These are phyloP conservation scores for Galeopsomyia nigrocyanea DNA, from an alignment of 2,888 invertebrate genomes.

Conservation along the genomic window DNA sequence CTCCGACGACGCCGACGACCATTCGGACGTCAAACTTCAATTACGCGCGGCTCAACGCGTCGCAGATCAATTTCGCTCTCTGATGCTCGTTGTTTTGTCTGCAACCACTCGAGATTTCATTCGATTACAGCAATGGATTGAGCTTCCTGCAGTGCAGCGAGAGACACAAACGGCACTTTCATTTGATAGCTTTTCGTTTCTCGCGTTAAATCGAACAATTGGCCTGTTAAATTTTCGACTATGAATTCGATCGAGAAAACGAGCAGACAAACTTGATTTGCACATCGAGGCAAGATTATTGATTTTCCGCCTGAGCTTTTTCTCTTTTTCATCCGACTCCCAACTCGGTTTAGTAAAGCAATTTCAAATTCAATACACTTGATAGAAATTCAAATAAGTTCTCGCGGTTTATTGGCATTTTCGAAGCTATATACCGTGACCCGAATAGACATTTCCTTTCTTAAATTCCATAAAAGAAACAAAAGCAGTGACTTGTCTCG, in stretches of 20 bases:
- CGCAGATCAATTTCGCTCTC: constrained; percentile 49
- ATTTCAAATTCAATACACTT: constrained; percentile 32
- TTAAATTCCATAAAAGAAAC: constrained; percentile 8
- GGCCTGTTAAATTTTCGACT: too few relatives aligned
- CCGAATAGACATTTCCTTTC: too few relatives aligned
- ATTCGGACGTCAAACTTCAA: constrained; percentile 51
- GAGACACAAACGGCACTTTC: too few relatives aligned
- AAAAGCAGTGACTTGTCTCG: too few relatives aligned
- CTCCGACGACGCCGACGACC: constrained; percentile 47
- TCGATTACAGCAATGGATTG: background rate
- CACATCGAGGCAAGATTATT: constrained; percentile 2
- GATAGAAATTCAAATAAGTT: constrained; percentile 40
- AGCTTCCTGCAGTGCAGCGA: too few relatives aligned
- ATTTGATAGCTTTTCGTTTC: too few relatives aligned
- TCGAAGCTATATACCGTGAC: constrained; percentile 24
- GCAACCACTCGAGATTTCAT: constrained; percentile 8
- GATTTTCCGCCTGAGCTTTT: constrained; percentile 15
- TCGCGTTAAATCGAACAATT: too few relatives aligned
- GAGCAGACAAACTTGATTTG: constrained; percentile 3
- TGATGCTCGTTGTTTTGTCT: constrained; percentile 42
- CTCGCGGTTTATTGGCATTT: constrained; percentile 34
- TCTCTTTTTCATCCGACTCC: constrained; percentile 18
- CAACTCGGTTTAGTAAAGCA: constrained; percentile 29
- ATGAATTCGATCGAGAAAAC: background rate
- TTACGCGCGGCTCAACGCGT: constrained; percentile 32